phyloP scores from a whole-genome alignment of 1,140 invertebrate species.

The Ceratitis capitata region DNA sequence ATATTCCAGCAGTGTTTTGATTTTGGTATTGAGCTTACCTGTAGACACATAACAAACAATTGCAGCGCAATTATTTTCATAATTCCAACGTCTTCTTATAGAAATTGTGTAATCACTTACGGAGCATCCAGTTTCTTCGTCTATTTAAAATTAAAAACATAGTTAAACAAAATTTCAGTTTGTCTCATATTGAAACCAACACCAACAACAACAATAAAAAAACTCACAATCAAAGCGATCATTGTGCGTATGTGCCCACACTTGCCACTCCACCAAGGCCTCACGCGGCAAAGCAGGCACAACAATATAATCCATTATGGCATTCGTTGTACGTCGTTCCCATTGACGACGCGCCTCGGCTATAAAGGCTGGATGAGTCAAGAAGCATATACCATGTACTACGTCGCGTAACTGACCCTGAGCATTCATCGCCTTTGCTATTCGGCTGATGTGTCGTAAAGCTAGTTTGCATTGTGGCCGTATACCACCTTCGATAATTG shows the following conservation, averaged over 20 bases:
- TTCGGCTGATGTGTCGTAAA: slow-evolving; percentile 81
- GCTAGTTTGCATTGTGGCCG: slow-evolving; percentile 82
- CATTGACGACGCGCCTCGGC: slow-evolving; percentile 79
- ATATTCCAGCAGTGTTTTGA: slow-evolving; percentile 57
- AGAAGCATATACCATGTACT: slow-evolving; percentile 85
- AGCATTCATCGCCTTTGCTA: slow-evolving; percentile 81
- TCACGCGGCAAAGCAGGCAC: slow-evolving; percentile 80
- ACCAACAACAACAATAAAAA: too few species aligned
- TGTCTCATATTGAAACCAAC: too few species aligned
- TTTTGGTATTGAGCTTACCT: slow-evolving; percentile 55
- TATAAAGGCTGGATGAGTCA: slow-evolving; percentile 76
- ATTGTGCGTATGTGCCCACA: slow-evolving; percentile 87
- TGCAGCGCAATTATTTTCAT: slow-evolving; percentile 86
- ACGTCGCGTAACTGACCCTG: slow-evolving; percentile 81
- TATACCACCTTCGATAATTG: slow-evolving; percentile 75
- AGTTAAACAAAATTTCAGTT: too few species aligned
- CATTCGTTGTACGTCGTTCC: slow-evolving; percentile 85
- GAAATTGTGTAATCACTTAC: slow-evolving; percentile 82
- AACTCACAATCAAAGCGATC: slow-evolving; percentile 85
- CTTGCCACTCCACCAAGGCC: slow-evolving; percentile 91
- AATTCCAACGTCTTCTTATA: slow-evolving; percentile 84
- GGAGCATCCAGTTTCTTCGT: slow-evolving; percentile 87
- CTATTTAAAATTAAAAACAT: slow-evolving; percentile 65
- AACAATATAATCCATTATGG: slow-evolving; percentile 87
- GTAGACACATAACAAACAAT: slow-evolving; percentile 84